phyloP scores from a whole-genome alignment of 2,113 vertebrate species.

The Syngnathoides biaculeatus region DNA sequence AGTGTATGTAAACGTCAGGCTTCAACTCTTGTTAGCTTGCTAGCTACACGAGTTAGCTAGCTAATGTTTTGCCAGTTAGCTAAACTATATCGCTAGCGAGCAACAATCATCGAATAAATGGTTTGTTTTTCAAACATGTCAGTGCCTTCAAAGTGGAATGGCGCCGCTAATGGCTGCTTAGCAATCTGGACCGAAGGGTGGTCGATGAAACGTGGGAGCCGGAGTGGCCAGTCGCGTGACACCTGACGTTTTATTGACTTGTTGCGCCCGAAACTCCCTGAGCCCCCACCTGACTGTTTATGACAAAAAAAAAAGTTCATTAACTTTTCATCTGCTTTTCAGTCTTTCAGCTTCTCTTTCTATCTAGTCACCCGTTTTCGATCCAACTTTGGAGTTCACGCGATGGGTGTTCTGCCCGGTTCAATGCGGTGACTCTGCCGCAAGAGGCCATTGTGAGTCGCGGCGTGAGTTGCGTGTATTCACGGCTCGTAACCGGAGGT shows the following conservation, averaged over 20 bases:
- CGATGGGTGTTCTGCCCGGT: not conserved
- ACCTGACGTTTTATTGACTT: slow-evolving; percentile 52
- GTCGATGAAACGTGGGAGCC: too few relatives aligned
- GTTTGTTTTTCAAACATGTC: too few relatives aligned
- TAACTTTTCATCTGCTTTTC: slow-evolving; percentile 10
- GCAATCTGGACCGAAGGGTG: too few relatives aligned
- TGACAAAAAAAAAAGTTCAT: slow-evolving; percentile 52
- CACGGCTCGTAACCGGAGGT: slow-evolving; percentile 22
- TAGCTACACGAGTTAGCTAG: too few relatives aligned
- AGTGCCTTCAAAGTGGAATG: too few relatives aligned
- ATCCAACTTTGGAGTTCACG: not conserved
- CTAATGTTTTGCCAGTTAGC: too few relatives aligned
- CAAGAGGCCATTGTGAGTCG: slow-evolving; percentile 53
- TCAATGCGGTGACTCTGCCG: slow-evolving; percentile 32
- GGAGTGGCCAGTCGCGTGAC: slow-evolving; percentile 1
- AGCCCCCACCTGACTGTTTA: slow-evolving; percentile 23
- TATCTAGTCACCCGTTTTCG: not conserved
- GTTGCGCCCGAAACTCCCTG: not conserved
- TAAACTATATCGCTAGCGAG: too few relatives aligned
- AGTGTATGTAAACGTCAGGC: too few relatives aligned
- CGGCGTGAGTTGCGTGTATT: not conserved
- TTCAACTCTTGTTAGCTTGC: too few relatives aligned
- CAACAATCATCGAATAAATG: too few relatives aligned
- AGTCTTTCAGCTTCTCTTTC: not conserved
- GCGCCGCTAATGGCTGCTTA: too few relatives aligned